Evolutionary conservation across 1,140 invertebrate genomes (phyloP).

Genomic region (Periplaneta americana): DNA sequence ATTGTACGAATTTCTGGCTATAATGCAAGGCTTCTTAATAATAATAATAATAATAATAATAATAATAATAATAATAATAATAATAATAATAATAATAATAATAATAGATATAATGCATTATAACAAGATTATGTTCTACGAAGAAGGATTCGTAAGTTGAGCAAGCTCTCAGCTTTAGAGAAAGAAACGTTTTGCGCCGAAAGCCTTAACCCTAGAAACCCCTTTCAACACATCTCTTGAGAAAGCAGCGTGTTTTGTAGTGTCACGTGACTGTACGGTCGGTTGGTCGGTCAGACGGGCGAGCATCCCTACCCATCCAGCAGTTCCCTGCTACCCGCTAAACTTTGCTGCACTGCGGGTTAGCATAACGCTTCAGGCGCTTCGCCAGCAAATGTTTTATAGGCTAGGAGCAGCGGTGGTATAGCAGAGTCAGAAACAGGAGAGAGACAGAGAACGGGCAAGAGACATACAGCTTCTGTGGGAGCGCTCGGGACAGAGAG

Average conservation of each 20-base stretch:
- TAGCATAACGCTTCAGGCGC: constrained; percentile 8
- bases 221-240: neutral
- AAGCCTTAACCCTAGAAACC: too few species aligned
- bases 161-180: too few species aligned
- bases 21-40: too few species aligned
- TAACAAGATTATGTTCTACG: too few species aligned
- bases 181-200: too few species aligned
- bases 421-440: neutral
- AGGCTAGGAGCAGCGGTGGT: neutral
- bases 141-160: too few species aligned
- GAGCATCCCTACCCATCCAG: neutral
- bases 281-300: neutral
- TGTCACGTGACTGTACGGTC: neutral
- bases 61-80: too few species aligned
- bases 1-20: too few species aligned
- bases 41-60: too few species aligned
- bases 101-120: too few species aligned
- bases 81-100: too few species aligned
- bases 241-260: neutral
- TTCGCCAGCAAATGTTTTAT: constrained; percentile 6
- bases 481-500: neutral
- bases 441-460: neutral
- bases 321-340: neutral
- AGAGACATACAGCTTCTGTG: neutral
- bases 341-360: constrained; percentile 10